Percentiles rank a stretch among this genome's conserved stretches.
phyloP scores from a whole-genome alignment of 2,113 vertebrate species.

The Miniopterus natalensis region DNA sequence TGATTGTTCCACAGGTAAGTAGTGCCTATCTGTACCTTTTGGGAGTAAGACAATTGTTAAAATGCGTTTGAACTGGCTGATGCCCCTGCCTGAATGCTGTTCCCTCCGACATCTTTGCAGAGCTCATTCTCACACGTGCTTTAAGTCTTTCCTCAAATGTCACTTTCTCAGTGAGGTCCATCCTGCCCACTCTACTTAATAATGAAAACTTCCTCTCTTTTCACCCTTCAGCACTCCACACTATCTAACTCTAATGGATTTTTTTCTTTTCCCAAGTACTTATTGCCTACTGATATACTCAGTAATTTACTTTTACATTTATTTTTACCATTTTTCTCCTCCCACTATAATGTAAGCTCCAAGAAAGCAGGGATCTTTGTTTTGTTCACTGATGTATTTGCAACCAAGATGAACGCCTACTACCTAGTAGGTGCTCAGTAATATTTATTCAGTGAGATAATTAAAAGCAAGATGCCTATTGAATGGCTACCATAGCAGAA shows the following conservation, averaged over 20 bases:
- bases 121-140: not conserved
- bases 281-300: not conserved
- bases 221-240: not conserved
- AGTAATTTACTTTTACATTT: not conserved
- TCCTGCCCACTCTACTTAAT: not conserved
- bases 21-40: too few relatives aligned
- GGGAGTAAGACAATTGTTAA: not conserved
- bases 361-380: not conserved
- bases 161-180: not conserved
- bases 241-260: not conserved
- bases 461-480: not conserved
- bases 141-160: not conserved
- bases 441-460: not conserved
- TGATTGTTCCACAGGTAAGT: not conserved
- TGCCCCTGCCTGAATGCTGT: not conserved
- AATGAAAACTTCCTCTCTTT: not conserved
- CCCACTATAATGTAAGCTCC: not conserved
- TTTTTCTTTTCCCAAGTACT: not conserved
- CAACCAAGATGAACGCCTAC: not conserved
- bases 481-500: not conserved
- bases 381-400: not conserved
- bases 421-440: not conserved
- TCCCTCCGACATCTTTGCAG: not conserved
- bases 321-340: slow-evolving; percentile 18
- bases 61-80: not conserved